Percentiles rank a stretch among this genome's conserved stretches.
phyloP scores from a whole-genome alignment of 2,888 invertebrate genomes.

The Adineta ricciae region DNA sequence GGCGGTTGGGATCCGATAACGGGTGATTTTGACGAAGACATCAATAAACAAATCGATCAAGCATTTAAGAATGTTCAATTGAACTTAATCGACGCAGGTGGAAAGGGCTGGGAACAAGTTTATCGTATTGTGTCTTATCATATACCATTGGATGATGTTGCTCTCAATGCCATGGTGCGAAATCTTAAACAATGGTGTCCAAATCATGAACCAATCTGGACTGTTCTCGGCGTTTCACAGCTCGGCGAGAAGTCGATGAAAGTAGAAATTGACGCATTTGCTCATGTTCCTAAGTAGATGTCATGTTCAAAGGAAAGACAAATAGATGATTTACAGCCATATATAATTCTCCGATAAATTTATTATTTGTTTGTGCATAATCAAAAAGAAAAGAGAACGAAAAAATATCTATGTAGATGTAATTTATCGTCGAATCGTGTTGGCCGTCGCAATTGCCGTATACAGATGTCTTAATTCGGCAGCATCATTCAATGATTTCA shows the following conservation, averaged over 20 bases:
- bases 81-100: background rate
- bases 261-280: background rate
- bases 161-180: background rate
- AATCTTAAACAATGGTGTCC: background rate
- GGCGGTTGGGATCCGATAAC: background rate
- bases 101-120: background rate
- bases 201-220: background rate
- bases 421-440: slow-evolving; percentile 12
- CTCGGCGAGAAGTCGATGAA: background rate
- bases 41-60: background rate
- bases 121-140: background rate
- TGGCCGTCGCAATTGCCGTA: background rate
- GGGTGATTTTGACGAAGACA: background rate
- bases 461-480: background rate
- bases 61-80: background rate
- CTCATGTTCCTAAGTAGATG: background rate
- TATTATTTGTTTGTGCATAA: background rate
- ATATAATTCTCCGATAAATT: background rate
- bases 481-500: background rate
- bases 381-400: background rate
- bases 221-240: background rate
- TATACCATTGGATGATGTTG: background rate
- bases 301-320: too few species aligned
- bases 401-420: background rate
- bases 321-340: background rate